phyloP scores from a whole-genome alignment of 2,113 vertebrate species.

The Egretta garzetta region DNA sequence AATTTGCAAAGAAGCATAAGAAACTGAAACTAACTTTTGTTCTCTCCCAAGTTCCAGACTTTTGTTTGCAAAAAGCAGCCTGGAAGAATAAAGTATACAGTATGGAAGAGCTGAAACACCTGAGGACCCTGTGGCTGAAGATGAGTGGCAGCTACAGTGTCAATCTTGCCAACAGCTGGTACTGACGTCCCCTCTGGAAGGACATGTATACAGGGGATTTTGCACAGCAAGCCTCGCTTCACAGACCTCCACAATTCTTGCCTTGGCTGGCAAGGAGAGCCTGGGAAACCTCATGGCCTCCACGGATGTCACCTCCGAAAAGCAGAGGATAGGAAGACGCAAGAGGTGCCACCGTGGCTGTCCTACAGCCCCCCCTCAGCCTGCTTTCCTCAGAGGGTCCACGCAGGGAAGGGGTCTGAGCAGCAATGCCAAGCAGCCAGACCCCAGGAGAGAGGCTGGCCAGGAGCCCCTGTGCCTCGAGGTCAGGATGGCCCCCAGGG shows the following conservation, averaged over 20 bases:
- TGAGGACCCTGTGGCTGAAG: not conserved
- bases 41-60: not conserved
- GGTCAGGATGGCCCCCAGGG: fast-evolving
- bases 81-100: not conserved
- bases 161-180: not conserved
- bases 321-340: not conserved
- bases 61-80: not conserved
- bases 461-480: fast-evolving
- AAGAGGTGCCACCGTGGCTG: fast-evolving
- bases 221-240: not conserved
- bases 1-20: not conserved
- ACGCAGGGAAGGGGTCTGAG: fast-evolving
- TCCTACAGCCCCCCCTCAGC: not conserved
- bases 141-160: not conserved
- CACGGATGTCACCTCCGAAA: not conserved
- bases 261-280: not conserved
- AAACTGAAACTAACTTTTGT: not conserved
- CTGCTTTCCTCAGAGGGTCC: not conserved
- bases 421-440: not conserved
- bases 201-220: not conserved
- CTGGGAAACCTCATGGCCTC: not conserved
- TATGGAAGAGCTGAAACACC: not conserved
- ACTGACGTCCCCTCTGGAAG: not conserved
- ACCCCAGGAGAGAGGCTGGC: not conserved
- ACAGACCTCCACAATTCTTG: not conserved